phyloP scores from a whole-genome alignment of 1,140 invertebrate genomes.

The Leptinotarsa lineolata region DNA sequence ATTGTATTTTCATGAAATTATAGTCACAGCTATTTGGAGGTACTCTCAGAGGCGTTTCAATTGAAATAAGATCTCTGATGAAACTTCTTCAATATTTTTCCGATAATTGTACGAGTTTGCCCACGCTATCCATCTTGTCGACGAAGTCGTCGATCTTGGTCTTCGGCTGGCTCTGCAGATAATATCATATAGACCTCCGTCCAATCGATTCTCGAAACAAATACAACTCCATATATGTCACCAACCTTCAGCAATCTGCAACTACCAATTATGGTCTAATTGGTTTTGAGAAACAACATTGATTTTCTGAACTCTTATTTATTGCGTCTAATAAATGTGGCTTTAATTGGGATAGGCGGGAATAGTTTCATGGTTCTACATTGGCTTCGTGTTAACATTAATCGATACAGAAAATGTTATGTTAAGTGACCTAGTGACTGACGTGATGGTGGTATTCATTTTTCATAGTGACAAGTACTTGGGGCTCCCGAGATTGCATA shows the following conservation, averaged over 20 bases:
- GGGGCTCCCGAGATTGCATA: no score
- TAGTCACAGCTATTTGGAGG: no score
- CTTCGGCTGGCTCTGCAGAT: conserved; percentile 39
- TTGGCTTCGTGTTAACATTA: conserved; percentile 22
- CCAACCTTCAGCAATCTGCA: conserved; percentile 54
- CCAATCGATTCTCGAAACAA: conserved; percentile 56
- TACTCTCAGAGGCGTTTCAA: no score
- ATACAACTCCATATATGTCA: conserved; percentile 55
- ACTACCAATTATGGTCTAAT: conserved; percentile 56
- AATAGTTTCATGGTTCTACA: conserved; percentile 10
- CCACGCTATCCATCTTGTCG: conserved; percentile 24
- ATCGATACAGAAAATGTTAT: conserved; percentile 16
- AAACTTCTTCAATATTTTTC: background rate
- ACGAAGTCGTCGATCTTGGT: conserved; percentile 22
- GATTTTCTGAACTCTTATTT: conserved; percentile 53
- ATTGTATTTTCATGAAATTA: no score
- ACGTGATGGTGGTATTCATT: background rate
- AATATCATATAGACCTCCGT: conserved; percentile 53
- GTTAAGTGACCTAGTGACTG: background rate
- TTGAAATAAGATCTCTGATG: no score
- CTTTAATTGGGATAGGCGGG: conserved; percentile 42
- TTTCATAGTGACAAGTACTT: background rate
- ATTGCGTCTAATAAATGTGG: conserved; percentile 47
- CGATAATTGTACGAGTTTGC: background rate
- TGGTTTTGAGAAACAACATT: conserved; percentile 56